Evolutionary conservation across 1,140 invertebrate genomes (phyloP).

Genomic region (Kradibia gibbosae): DNA sequence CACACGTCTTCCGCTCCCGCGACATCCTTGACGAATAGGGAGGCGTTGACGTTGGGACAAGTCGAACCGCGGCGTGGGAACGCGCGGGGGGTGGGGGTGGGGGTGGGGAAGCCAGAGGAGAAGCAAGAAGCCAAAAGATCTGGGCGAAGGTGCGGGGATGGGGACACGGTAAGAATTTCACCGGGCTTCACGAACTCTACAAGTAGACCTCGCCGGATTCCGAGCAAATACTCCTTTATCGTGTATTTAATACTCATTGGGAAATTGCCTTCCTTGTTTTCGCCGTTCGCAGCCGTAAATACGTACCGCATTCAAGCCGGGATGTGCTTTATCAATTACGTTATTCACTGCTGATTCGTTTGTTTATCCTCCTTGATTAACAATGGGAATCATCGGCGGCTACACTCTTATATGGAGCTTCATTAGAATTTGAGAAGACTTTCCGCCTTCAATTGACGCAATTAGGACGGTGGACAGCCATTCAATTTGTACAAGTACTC

Average conservation of each 20-base stretch:
- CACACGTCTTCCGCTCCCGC: not conserved
- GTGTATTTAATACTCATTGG: not conserved
- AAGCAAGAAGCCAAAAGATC: no score
- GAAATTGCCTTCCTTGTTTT: not conserved
- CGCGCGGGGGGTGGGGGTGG: no score
- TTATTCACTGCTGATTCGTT: not conserved
- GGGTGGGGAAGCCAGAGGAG: no score
- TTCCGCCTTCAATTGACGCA: not conserved
- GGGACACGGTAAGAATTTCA: not conserved
- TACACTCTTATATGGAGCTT: not conserved
- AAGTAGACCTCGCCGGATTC: not conserved
- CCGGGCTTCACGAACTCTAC: not conserved
- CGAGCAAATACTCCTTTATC: not conserved
- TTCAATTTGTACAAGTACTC: no score
- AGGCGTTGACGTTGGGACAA: no score
- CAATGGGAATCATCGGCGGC: not conserved
- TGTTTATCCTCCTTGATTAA: not conserved
- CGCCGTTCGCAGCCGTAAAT: not conserved
- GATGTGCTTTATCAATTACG: not conserved
- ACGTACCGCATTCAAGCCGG: not conserved
- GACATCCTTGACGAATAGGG: no score
- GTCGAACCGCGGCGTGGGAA: not conserved
- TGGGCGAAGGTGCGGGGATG: no score
- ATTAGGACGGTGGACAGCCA: no score
- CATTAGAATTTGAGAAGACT: not conserved